These are phyloP conservation scores for Trinorchestia longiramus DNA, from an alignment of 1,140 invertebrate species.

Conservation along the genomic window DNA sequence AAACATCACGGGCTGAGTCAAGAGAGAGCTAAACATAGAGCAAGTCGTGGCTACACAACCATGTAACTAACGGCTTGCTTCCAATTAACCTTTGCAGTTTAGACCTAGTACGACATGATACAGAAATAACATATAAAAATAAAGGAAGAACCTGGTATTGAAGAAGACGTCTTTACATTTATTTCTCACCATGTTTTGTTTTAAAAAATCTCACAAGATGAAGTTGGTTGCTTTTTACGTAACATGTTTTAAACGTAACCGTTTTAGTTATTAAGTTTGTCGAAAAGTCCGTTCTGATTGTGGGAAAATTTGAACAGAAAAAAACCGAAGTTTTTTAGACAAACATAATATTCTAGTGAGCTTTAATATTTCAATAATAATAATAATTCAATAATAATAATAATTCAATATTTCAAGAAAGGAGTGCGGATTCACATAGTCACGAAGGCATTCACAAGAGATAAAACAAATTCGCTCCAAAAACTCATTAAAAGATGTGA, in stretches of 20 bases:
- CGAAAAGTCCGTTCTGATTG: not conserved
- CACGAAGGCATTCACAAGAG: too few relatives aligned
- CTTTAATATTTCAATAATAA: too few relatives aligned
- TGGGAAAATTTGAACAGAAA: not conserved
- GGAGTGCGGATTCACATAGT: too few relatives aligned
- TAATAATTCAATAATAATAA: too few relatives aligned
- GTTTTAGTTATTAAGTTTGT: not conserved
- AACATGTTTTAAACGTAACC: not conserved
- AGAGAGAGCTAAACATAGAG: not conserved
- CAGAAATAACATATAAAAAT: not conserved
- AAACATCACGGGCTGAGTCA: conserved; percentile 18
- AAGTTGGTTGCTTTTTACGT: not conserved
- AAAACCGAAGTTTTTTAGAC: too few relatives aligned
- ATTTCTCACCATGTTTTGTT: too few relatives aligned
- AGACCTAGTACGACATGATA: not conserved
- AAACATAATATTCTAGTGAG: too few relatives aligned
- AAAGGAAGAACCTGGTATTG: not conserved
- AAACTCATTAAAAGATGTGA: not conserved
- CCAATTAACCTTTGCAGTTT: not conserved
- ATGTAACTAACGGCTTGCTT: not conserved
- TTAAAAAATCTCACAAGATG: not conserved
- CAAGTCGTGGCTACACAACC: not conserved
- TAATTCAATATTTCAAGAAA: too few relatives aligned
- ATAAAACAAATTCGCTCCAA: not conserved
- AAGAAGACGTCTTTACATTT: too few relatives aligned